Evolutionary conservation across 2,113 vertebrate genomes (phyloP).

Genomic region (Malurus melanocephalus): DNA sequence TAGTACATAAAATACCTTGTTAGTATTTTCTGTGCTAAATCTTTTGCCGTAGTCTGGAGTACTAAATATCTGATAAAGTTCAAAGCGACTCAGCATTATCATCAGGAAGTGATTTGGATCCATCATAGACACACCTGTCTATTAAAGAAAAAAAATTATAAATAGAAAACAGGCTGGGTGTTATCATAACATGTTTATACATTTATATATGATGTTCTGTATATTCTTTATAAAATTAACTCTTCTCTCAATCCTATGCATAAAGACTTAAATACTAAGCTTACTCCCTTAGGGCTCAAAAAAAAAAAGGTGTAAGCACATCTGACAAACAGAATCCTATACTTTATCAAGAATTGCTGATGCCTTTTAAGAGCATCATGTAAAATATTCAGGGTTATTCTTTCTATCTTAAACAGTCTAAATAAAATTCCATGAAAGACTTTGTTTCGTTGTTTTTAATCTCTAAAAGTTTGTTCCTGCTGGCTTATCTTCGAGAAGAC

Average conservation of each 20-base stretch:
- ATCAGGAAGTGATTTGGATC: constrained; percentile 98
- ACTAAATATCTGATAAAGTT: constrained; percentile 94
- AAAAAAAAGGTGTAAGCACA: not conserved
- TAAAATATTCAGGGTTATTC: not conserved
- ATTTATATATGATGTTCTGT: not conserved
- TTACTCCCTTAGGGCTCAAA: not conserved
- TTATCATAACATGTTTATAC: not conserved
- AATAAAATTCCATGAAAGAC: not conserved
- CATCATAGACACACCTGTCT: constrained; percentile 98
- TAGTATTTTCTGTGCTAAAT: constrained; percentile 83
- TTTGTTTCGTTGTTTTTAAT: not conserved
- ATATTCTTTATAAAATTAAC: not conserved
- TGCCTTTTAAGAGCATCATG: not conserved
- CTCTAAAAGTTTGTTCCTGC: not conserved
- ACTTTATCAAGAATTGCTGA: not conserved
- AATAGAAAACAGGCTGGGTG: not conserved
- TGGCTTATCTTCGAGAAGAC: not conserved
- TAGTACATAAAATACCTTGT: constrained; percentile 80
- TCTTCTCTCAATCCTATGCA: not conserved
- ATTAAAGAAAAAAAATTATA: constrained; percentile 22
- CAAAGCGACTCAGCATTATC: constrained; percentile 94
- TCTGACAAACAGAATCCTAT: not conserved
- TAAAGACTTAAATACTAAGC: not conserved
- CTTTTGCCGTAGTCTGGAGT: constrained; percentile 88
- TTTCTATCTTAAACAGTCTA: not conserved